A percentile compares a stretch with the other conserved stretches of the same genome.
Evolutionary conservation across 2,888 invertebrate genomes (phyloP).

Genomic region (Bembecia ichneumoniformis): DNA sequence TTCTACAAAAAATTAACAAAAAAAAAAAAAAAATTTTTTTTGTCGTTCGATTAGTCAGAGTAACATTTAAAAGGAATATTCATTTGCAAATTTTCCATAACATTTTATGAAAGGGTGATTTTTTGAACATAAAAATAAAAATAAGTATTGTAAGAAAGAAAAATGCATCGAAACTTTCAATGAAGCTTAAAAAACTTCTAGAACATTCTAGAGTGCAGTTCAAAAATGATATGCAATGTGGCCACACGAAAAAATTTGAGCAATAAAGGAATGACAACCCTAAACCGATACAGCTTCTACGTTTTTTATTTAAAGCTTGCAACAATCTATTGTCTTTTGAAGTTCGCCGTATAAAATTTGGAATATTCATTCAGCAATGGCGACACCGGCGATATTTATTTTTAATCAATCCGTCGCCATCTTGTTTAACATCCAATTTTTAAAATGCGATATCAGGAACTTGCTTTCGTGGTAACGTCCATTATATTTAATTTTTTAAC

Average conservation of each 20-base stretch:
- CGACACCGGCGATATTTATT: conserved; percentile 25
- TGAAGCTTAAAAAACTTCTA: too few species aligned
- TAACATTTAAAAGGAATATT: too few species aligned
- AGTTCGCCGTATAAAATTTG: conserved; percentile 15
- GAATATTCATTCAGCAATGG: conserved; percentile 45
- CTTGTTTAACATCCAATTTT: conserved; percentile 35
- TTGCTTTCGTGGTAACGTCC: neutral
- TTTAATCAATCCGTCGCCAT: conserved; percentile 31
- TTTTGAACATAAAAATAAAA: too few species aligned
- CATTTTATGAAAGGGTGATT: too few species aligned
- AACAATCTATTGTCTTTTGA: conserved; percentile 29
- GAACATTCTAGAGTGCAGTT: too few species aligned
- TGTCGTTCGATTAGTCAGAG: too few species aligned
- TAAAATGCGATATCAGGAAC: neutral
- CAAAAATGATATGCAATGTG: conserved; percentile 7
- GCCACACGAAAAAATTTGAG: conserved; percentile 25
- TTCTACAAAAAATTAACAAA: neutral
- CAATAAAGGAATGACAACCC: conserved; percentile 25
- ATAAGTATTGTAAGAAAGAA: too few species aligned
- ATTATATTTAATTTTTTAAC: neutral
- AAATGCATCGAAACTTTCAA: too few species aligned
- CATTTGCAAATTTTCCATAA: too few species aligned
- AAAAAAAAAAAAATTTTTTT: too few species aligned
- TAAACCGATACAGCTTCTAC: neutral
- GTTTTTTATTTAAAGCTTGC: conserved; percentile 21